phyloP scores from a whole-genome alignment of 2,113 vertebrate genomes.

The Xerus inauris region DNA sequence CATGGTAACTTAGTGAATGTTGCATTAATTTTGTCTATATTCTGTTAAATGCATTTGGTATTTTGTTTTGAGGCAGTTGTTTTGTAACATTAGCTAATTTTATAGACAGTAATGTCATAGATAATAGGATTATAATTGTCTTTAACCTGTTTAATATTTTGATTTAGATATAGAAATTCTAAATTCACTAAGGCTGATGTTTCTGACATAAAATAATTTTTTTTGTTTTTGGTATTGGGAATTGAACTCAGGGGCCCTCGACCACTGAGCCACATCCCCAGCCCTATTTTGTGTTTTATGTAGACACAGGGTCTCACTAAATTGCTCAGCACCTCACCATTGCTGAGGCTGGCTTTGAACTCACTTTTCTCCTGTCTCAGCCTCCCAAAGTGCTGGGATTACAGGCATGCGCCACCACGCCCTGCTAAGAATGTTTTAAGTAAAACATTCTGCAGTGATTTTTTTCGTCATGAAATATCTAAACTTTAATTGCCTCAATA shows the following conservation, averaged over 20 bases:
- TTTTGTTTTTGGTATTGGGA: no score
- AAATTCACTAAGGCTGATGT: conserved; percentile 2
- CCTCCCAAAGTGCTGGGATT: no score
- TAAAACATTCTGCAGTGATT: conserved; percentile 4
- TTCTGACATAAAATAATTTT: not conserved
- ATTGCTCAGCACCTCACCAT: no score
- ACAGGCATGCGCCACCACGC: no score
- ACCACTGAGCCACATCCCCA: no score
- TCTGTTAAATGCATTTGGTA: conserved; percentile 22
- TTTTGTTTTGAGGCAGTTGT: conserved; percentile 52
- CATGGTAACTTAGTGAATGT: conserved; percentile 1
- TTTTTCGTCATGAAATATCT: conserved; percentile 52
- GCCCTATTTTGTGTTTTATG: no score
- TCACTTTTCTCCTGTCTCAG: no score
- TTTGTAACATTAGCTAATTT: conserved; percentile 38
- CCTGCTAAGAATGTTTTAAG: no score
- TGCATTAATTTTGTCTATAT: conserved; percentile 43
- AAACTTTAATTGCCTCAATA: conserved; percentile 34
- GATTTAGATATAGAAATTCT: conserved; percentile 38
- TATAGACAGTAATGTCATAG: not conserved
- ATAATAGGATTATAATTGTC: conserved; percentile 24
- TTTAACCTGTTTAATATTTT: conserved; percentile 52
- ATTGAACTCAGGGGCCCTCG: no score
- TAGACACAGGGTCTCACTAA: no score
- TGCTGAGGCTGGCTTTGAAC: no score